A percentile compares a stretch with the other conserved stretches of the same genome.
These are phyloP conservation scores for Acrossocheilus fasciatus DNA, from an alignment of 2,797 vertebrate species.

Conservation along the genomic window DNA sequence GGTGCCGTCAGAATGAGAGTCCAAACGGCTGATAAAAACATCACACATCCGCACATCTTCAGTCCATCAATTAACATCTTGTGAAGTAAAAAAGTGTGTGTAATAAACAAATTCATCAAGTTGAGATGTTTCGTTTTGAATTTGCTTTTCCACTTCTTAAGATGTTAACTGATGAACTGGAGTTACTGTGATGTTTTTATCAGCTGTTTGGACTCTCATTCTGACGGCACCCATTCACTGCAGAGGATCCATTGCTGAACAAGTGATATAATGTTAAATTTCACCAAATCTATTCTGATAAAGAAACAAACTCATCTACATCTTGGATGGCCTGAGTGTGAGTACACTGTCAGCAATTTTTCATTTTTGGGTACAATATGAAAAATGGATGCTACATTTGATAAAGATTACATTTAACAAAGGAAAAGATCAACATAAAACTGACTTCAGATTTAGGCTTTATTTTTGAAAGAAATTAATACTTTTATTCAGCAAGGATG, in stretches of 20 bases:
- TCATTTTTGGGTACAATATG: not conserved
- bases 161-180: not conserved
- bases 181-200: not conserved
- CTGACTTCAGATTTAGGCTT: no score
- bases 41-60: not conserved
- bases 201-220: not conserved
- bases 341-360: not conserved
- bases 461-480: not conserved
- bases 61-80: not conserved
- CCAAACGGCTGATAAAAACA: no score
- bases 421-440: not conserved
- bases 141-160: not conserved
- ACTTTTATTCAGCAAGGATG: not conserved
- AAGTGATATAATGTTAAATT: not conserved
- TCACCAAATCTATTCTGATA: not conserved
- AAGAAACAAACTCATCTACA: no score
- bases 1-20: not conserved
- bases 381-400: not conserved
- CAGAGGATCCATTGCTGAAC: not conserved
- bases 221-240: not conserved
- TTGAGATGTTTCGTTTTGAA: not conserved
- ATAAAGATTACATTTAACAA: not conserved
- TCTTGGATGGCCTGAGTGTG: no score
- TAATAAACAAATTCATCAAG: no score
- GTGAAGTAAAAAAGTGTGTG: not conserved